Evolutionary conservation across 2,113 vertebrate genomes (phyloP), one percentile per base, ranked within the genome.

Genomic region (Myotis lucifugus): DNA sequence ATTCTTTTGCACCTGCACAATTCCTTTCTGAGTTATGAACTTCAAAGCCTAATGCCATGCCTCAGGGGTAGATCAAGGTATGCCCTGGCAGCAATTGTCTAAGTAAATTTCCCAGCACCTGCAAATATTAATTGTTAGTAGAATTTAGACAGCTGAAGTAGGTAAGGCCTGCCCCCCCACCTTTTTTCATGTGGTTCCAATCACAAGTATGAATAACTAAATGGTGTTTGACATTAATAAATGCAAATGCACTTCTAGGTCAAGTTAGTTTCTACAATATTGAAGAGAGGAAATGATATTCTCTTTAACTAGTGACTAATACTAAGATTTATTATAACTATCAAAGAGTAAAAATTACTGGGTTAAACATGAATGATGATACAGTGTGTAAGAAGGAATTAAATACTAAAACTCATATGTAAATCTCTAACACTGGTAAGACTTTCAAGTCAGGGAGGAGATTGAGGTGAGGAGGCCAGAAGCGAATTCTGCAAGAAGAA

Each of bases 91-190:
- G 21, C 40, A 69, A 34, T 48, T 1, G 14, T 21, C 66, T 94
- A 91, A 85, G 70, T 81, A 94, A 86, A 97, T 90, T 95, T 77
- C 21, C 70, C 42, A 95, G 59, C 86, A 96, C 86, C 94, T 97
- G 93, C 91, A 95, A 89, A 85, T 92, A 93, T 90, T 89, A 95
- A 96, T 90, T 96, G 85, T 91, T 87, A 69, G 91, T 81, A 15
- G 11, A 91, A 95, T 96, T 95, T 96, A 83, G 89, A 94, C 93
- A 97, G 95, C 96, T 97, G 95, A 87, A 32, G 25, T 84, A 94
- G n/a, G 69, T 59, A 93, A 81, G 59, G 12, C 3, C 18, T 91
- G 67, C 69, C 18, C 88, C 88, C 21, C 4, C 3, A 1, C 14
- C 19, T 48, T 83, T 61, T 21, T 89, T n/a, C 17, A 73, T 64